Base-by-base conservation (phyloP, 2,888 invertebrate species). In the Dioctria linearis region DNA sequence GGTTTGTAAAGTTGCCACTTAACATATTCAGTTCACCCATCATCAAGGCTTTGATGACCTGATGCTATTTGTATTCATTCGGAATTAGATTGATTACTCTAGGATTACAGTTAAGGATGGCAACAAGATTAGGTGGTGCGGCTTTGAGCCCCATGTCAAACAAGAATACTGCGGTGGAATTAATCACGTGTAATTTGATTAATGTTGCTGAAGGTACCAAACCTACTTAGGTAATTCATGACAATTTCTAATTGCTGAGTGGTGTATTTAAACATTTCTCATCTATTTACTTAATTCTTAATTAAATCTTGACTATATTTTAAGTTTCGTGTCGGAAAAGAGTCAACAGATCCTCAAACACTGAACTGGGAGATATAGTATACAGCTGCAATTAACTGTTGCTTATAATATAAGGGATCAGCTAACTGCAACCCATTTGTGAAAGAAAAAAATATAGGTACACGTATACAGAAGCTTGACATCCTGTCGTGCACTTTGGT, bases 21-120 rank as follows among this genome's bases (percentile, higher is more conserved):
- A 81, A 79, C 81, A 76, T 79, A 76, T 63, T 80, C 81, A 81
- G 80, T 63, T 80, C 81, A 81, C 76, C 79, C 79, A 76, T 69
- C 79, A 76, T 69, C 79, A 66, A 66, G 76, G 57, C 67, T 80
- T 25, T 66, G 81, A 79, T 75, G 81, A 43, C 67, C 66, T 80
- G 76, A 81, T 79, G 76, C 76, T 79, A 81, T 81, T 81, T 81
- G 81, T 80, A 81, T 81, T 81, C 79, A 81, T 81, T 80, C 42
- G 59, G 81, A 80, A 81, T 81, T 81, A 81, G 81, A 81, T 80
- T 81, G 81, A 81, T 81, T 81, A 81, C 80, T 79, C 67, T 69
- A 5, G 69, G 76, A 81, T 81, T 76, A 80, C 42, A 51, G 57
- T 25, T 40, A 46, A 11, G 49, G 69, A 73, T 61, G 49, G n/a